These are phyloP conservation scores for Amaurobius ferox DNA, from an alignment of 2,888 invertebrate species.

Conservation along the genomic window DNA sequence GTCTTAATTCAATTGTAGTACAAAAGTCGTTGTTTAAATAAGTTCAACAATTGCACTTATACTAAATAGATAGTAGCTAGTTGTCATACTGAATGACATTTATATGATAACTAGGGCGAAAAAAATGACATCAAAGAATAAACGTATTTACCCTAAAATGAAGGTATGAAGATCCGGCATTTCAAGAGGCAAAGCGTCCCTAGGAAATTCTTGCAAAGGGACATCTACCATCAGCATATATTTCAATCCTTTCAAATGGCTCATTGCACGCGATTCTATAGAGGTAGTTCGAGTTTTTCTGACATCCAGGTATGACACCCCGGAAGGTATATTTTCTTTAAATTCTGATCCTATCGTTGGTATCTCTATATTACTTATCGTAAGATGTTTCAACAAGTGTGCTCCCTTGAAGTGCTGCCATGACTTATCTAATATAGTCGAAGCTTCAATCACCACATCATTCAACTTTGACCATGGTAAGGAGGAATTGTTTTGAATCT, in stretches of 20 bases:
- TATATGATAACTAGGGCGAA: too few species aligned
- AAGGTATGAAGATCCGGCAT: constrained; percentile 45
- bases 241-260: constrained; percentile 32
- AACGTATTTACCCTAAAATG: constrained; percentile 38
- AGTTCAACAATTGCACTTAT: too few species aligned
- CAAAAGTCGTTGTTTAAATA: too few species aligned
- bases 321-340: constrained; percentile 16
- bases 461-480: constrained; percentile 35
- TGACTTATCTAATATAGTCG: neutral
- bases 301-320: constrained; percentile 31
- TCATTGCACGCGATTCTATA: constrained; percentile 26
- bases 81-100: too few species aligned
- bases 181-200: constrained; percentile 26
- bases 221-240: constrained; percentile 33
- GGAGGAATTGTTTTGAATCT: neutral
- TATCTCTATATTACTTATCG: constrained; percentile 9
- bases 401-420: constrained; percentile 36
- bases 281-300: constrained; percentile 37
- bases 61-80: too few species aligned
- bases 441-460: constrained; percentile 33
- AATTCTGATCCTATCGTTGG: constrained; percentile 33
- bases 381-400: constrained; percentile 2
- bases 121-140: neutral
- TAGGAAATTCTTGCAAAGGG: constrained; percentile 44
- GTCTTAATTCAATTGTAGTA: too few species aligned